Base-by-base conservation (phyloP, 1,140 invertebrate genomes). In the Coptotermes formosanus region DNA sequence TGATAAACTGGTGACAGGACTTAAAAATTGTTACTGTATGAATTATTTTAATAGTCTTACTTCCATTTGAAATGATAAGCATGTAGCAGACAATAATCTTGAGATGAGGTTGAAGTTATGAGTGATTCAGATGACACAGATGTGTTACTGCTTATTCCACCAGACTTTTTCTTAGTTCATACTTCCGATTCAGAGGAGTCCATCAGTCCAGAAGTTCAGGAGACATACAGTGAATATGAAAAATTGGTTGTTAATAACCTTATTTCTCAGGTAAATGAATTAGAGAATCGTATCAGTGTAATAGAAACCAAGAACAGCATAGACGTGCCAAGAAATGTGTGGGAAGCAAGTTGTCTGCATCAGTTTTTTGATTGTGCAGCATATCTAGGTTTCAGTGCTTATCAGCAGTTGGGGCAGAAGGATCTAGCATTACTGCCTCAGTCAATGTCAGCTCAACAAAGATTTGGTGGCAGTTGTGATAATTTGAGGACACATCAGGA, bases 111-210 rank as follows among this genome's bases (percentile, higher is more conserved):
- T 75, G 11, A 82, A 86, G 86, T 83, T 83, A 96, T 96, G 95
- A 96, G 95, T 93, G 95, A 96, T 89, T 94, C 95, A 86, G 95
- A 96, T 92, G 95, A 96, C 90, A 97, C 96, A 9, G 95, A 97
- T 91, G 93, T 95, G 88, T 91, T 97, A 86, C 90, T 97, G 87
- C 90, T 95, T 86, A 95, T 96, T 90, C 95, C 95, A 85, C 95
- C 96, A 19, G 93, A 96, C 90, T 94, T 95, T 87, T 96, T 95
- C 89, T 88, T 93, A 59, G 91, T 94, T 55, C 90, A 85, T 59
- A 89, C 23, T 44, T 87, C 86, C 7, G 85, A 86, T 64, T 87
- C 87, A n/a, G 85, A 86, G 45, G 87, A 86, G n/a, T 87, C 84
- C 19, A 11, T 85, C 30, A 12, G 30, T 30, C 43, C 43, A 48